Percentiles rank a stretch among this genome's conserved stretches.
Conservation (phyloP, 2,888 invertebrate species). For the Drosophila melanosoma region DNA sequence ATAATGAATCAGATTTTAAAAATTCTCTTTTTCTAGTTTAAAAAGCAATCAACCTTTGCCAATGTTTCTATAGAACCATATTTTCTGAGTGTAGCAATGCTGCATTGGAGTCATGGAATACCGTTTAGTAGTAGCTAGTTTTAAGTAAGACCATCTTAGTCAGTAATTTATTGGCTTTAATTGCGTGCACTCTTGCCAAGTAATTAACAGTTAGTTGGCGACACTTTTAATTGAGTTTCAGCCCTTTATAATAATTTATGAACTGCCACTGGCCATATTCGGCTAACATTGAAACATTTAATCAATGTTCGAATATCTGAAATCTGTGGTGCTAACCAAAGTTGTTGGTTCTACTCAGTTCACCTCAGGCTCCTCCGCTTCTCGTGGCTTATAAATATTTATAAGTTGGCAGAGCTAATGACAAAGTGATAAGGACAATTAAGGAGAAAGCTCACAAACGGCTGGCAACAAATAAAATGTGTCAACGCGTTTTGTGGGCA, state of each 20-base stretch:
- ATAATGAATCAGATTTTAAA: not conserved
- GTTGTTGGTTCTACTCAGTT: slow-evolving; percentile 14
- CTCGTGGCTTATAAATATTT: slow-evolving; percentile 66
- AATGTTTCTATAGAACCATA: not conserved
- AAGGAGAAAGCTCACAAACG: slow-evolving; percentile 68
- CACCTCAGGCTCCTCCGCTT: not conserved
- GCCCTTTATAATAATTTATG: slow-evolving; percentile 74
- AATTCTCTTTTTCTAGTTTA: no score
- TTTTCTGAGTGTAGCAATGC: not conserved
- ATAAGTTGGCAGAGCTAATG: slow-evolving; percentile 68
- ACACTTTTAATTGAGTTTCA: slow-evolving; percentile 77
- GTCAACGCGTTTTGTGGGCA: slow-evolving; percentile 62
- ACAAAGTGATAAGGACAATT: slow-evolving; percentile 80
- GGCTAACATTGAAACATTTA: slow-evolving; percentile 72
- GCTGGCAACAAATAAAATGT: slow-evolving; percentile 65
- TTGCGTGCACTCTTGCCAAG: slow-evolving; percentile 39
- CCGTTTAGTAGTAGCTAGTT: not conserved
- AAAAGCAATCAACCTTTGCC: not conserved
- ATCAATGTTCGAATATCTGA: slow-evolving; percentile 77
- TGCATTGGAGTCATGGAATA: not conserved
- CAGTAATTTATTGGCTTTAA: slow-evolving; percentile 66
- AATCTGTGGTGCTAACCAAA: slow-evolving; percentile 62
- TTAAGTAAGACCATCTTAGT: not conserved
- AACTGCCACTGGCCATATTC: slow-evolving; percentile 68
- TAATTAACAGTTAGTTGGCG: slow-evolving; percentile 69